Evolutionary conservation across 2,113 vertebrate species (phyloP).

Genomic region (Chitala chitala): DNA sequence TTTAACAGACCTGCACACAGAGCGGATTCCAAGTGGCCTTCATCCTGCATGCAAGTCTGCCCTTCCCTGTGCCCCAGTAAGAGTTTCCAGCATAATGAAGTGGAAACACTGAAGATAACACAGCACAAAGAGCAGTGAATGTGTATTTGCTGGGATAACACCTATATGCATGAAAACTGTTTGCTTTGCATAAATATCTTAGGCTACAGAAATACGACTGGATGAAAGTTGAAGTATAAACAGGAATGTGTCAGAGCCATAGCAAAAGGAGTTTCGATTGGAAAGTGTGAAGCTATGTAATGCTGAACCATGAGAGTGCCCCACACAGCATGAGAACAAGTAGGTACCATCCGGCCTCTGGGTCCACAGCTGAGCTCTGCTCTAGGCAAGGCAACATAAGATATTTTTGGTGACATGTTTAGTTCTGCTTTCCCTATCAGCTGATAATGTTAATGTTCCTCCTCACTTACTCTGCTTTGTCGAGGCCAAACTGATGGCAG

Average conservation of each 20-base stretch:
- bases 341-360: not conserved
- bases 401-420: not conserved
- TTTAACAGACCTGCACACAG: not conserved
- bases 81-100: not conserved
- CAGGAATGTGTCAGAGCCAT: too few relatives aligned
- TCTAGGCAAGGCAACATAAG: not conserved
- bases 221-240: too few relatives aligned
- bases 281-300: too few relatives aligned
- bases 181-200: too few relatives aligned
- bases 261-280: too few relatives aligned
- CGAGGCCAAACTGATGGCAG: not conserved
- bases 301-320: not conserved
- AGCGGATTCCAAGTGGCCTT: not conserved
- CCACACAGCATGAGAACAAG: not conserved
- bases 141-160: not conserved
- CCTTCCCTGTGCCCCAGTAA: not conserved
- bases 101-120: not conserved
- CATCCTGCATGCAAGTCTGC: not conserved
- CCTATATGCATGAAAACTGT: too few relatives aligned
- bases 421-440: not conserved
- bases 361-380: conserved; percentile 8
- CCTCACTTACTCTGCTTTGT: not conserved
- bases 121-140: not conserved
- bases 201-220: too few relatives aligned
- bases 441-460: not conserved